Evolutionary conservation across 2,113 vertebrate species (phyloP).

Genomic region (Hiodon tergisus): DNA sequence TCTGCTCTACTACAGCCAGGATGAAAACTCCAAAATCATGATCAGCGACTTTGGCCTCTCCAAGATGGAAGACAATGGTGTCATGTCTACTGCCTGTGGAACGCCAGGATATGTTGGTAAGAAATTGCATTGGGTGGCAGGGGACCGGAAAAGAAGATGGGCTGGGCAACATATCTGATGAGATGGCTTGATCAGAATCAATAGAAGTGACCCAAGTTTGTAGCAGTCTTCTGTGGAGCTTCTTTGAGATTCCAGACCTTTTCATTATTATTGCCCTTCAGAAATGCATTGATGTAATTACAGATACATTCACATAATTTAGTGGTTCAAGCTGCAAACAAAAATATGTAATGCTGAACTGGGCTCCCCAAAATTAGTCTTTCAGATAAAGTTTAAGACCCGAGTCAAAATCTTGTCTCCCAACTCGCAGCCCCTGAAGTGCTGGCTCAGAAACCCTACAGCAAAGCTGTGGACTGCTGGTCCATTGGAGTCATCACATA

Average conservation of each 20-base stretch:
- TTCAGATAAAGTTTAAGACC: neutral
- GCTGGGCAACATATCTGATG: neutral
- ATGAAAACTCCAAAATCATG: slow-evolving; percentile 94
- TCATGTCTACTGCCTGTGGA: slow-evolving; percentile 96
- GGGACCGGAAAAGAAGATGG: neutral
- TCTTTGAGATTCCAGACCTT: too few relatives aligned
- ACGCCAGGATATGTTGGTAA: slow-evolving; percentile 93
- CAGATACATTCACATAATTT: too few relatives aligned
- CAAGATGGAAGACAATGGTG: slow-evolving; percentile 84
- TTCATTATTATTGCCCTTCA: too few relatives aligned
- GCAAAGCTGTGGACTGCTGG: slow-evolving; percentile 97
- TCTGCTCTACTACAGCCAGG: slow-evolving; percentile 83
- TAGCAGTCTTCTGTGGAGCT: neutral
- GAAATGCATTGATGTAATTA: too few relatives aligned
- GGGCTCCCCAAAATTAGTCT: too few relatives aligned
- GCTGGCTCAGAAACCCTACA: slow-evolving; percentile 92
- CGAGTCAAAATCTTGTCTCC: neutral
- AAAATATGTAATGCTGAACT: too few relatives aligned
- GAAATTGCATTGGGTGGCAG: slow-evolving; percentile 6
- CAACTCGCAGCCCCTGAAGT: slow-evolving; percentile 81
- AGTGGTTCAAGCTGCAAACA: too few relatives aligned
- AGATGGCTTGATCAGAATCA: neutral
- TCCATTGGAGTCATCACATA: slow-evolving; percentile 97
- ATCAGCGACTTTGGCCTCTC: slow-evolving; percentile 94
- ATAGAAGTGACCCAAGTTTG: neutral